These are phyloP conservation scores for Corydoras sp. DNA, from an alignment of 2,113 vertebrate genomes.

Conservation along the genomic window DNA sequence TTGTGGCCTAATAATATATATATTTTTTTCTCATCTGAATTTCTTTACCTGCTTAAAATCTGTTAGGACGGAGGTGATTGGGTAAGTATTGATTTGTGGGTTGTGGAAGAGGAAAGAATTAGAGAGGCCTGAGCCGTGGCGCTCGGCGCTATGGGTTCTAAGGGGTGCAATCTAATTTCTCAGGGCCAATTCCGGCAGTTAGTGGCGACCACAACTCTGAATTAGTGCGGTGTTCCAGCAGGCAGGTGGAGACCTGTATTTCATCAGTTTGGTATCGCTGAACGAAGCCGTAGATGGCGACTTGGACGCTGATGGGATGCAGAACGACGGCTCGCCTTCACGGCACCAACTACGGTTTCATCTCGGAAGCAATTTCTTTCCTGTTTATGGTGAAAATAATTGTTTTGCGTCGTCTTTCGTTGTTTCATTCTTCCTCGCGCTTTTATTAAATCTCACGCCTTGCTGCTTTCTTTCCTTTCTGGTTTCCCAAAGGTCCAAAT, in stretches of 20 bases:
- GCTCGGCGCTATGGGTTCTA: neutral
- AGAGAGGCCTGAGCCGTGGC: neutral
- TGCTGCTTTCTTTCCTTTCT: neutral
- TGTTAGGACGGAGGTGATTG: slow-evolving; percentile 25
- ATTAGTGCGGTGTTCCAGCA: slow-evolving; percentile 28
- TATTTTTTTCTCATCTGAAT: slow-evolving; percentile 6
- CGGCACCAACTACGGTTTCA: neutral
- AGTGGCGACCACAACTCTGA: slow-evolving; percentile 25
- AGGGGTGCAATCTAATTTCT: slow-evolving; percentile 28
- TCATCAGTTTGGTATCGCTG: slow-evolving; percentile 3
- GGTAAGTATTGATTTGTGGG: slow-evolving; percentile 26
- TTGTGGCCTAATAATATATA: slow-evolving; percentile 4
- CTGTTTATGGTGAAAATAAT: neutral
- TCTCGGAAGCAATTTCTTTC: neutral
- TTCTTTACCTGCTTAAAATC: slow-evolving; percentile 27
- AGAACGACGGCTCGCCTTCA: neutral
- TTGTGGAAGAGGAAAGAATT: slow-evolving; percentile 15
- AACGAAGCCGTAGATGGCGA: neutral
- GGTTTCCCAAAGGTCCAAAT: too few relatives aligned
- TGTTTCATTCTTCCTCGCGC: neutral
- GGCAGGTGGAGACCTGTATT: slow-evolving; percentile 18
- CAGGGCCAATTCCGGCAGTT: slow-evolving; percentile 30
- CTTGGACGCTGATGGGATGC: neutral
- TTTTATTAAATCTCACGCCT: neutral
- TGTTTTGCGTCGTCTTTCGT: neutral